Base-by-base conservation (phyloP, 2,888 invertebrate genomes). In the Noctuana brunneofusca region DNA sequence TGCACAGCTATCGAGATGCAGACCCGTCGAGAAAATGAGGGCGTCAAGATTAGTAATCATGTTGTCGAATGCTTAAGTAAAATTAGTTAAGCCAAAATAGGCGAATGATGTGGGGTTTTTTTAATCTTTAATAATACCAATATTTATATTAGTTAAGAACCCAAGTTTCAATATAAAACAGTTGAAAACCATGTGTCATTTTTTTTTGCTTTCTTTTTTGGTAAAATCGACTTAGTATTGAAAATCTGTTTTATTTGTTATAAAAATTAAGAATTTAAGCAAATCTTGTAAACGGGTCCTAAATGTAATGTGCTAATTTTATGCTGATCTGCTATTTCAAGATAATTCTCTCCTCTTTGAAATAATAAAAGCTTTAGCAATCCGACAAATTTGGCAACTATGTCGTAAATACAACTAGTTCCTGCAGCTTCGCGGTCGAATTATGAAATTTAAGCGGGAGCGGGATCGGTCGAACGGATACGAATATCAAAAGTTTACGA, bases 401-500 rank as follows among this genome's bases (percentile, higher is more conserved):
- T 65, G 67, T 65, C 71, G 71, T 71, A 68, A 69, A 73, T 64
- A 72, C 69, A 67, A 69, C 66, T 66, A 68, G 66, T 69, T 70
- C 63, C 65, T 54, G 64, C 66, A 65, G 71, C 76, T 73, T 72
- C 71, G 75, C 75, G 77, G 76, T 76, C 70, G 76, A 81, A 84
- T 86, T 80, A 83, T 78, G 71, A 77, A 85, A 84, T 84, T 83
- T 76, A 81, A 79, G 75, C 75, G 66, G 70, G 71, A 74, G 69
- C 71, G 71, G 71, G 69, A 75, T 72, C 72, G 80, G 75, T 77
- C 81, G 79, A 80, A 78, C 79, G 81, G 81, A 79, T 81, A 76
- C 81, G 87, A 86, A 87, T 87, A 84, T 80, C 83, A 75, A 79
- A 84, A 87, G 79, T 88, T 86, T 75, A 70, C 71, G 75, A 72